A percentile compares a stretch with the other conserved stretches of the same genome.
These are phyloP conservation scores for Oreochromis aureus DNA, from an alignment of 2,113 vertebrate species.

Conservation along the genomic window DNA sequence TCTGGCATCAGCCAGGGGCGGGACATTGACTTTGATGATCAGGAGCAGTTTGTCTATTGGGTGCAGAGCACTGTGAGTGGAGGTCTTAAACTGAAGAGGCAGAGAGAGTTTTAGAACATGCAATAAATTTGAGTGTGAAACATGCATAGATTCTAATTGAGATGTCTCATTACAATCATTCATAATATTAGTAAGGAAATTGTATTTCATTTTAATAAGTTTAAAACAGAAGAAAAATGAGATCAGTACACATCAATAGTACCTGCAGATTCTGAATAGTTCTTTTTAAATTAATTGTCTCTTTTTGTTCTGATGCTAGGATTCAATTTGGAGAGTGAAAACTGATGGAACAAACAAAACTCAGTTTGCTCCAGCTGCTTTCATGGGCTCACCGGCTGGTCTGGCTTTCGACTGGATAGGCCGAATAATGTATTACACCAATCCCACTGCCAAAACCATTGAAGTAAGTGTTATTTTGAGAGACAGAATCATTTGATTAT, in stretches of 20 bases:
- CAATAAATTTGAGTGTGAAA: neutral
- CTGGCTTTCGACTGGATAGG: constrained; percentile 74
- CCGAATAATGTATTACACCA: constrained; percentile 70
- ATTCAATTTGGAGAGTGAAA: constrained; percentile 67
- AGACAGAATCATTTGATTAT: neutral
- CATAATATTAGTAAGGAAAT: neutral
- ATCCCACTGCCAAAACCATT: constrained; percentile 58
- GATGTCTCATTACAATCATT: neutral
- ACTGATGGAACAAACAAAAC: constrained; percentile 65
- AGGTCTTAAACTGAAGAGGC: neutral
- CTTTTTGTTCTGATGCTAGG: constrained; percentile 30
- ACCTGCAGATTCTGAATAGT: neutral
- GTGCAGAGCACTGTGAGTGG: constrained; percentile 65
- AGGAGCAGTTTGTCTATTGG: constrained; percentile 69
- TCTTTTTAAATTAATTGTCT: neutral
- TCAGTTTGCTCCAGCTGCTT: constrained; percentile 67
- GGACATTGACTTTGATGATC: constrained; percentile 72
- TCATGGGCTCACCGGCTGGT: constrained; percentile 62
- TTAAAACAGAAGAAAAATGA: neutral
- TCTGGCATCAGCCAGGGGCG: constrained; percentile 57
- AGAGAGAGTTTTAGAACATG: neutral
- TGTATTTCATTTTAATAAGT: neutral
- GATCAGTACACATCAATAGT: neutral
- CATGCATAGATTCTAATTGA: neutral
- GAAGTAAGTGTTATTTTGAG: constrained; percentile 52